A percentile compares a stretch with the other conserved stretches of the same genome.
Evolutionary conservation across 2,888 invertebrate species (phyloP).

Genomic region (Philereme transversata): DNA sequence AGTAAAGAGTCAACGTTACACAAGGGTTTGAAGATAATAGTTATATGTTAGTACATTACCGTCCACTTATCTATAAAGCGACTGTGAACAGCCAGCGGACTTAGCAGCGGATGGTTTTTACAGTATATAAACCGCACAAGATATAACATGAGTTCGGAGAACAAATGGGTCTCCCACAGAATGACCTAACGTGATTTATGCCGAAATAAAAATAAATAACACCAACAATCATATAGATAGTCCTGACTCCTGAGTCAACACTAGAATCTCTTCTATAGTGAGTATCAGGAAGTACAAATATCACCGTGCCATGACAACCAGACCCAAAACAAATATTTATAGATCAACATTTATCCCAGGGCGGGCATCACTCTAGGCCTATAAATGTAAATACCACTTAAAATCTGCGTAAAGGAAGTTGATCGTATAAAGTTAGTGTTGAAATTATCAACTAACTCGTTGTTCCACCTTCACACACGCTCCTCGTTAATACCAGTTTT

Average conservation of each 20-base stretch:
- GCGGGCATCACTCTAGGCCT: no score
- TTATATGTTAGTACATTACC: slow-evolving; percentile 33
- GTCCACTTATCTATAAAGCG: slow-evolving; percentile 30
- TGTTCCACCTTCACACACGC: not conserved
- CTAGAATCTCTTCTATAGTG: no score
- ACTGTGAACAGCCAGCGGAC: slow-evolving; percentile 17
- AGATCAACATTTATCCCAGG: no score
- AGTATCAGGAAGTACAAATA: no score
- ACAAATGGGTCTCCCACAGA: not conserved
- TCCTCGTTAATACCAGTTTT: not conserved
- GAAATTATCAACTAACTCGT: not conserved
- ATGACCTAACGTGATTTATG: not conserved
- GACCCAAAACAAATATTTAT: no score
- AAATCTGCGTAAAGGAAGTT: not conserved
- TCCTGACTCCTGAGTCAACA: no score
- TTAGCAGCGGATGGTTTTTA: slow-evolving; percentile 1
- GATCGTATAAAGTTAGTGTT: not conserved
- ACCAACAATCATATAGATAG: no score
- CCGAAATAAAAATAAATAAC: not conserved
- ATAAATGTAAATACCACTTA: not conserved
- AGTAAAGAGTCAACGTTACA: slow-evolving; percentile 46
- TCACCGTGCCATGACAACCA: no score
- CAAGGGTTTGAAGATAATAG: slow-evolving; percentile 39
- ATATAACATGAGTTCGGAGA: not conserved
- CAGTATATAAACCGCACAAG: not conserved